Evolutionary conservation across 2,888 invertebrate species (phyloP).

Genomic region (Eulithis testata): DNA sequence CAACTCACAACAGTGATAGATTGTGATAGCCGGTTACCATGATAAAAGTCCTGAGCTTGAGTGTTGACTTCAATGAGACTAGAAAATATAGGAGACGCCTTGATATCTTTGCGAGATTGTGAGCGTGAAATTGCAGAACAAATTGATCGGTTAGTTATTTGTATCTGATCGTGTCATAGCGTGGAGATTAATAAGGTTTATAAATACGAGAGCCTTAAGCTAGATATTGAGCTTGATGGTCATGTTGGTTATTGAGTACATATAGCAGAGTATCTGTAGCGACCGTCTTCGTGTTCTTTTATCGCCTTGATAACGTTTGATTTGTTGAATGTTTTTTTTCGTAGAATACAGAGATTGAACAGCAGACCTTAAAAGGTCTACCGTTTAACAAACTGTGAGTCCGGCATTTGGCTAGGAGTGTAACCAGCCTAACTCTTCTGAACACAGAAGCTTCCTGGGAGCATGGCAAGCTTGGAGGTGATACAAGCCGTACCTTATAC

Average conservation of each 20-base stretch:
- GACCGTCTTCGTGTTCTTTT: too few species aligned
- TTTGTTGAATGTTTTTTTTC: too few species aligned
- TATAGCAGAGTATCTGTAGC: background rate
- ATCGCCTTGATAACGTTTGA: too few species aligned
- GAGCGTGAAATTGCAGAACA: slow-evolving; percentile 30
- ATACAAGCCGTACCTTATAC: background rate
- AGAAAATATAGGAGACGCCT: slow-evolving; percentile 33
- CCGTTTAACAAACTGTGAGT: too few species aligned
- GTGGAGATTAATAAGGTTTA: slow-evolving; percentile 14
- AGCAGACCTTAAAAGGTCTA: too few species aligned
- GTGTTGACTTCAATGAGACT: slow-evolving; percentile 36
- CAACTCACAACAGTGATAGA: slow-evolving; percentile 44
- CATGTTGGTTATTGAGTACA: background rate
- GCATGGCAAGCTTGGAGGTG: too few species aligned
- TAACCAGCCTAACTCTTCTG: too few species aligned
- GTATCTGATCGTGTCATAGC: slow-evolving; percentile 39
- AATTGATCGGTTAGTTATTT: slow-evolving; percentile 31
- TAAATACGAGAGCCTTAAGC: slow-evolving; percentile 6
- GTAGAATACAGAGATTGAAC: too few species aligned
- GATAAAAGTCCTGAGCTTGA: slow-evolving; percentile 29
- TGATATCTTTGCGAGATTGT: slow-evolving; percentile 29
- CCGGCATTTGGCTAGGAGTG: too few species aligned
- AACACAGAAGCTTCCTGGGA: too few species aligned
- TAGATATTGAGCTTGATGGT: background rate
- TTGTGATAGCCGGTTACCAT: slow-evolving; percentile 43